Evolutionary conservation across 2,113 vertebrate species (phyloP).

Genomic region (Recurvirostra avosetta): DNA sequence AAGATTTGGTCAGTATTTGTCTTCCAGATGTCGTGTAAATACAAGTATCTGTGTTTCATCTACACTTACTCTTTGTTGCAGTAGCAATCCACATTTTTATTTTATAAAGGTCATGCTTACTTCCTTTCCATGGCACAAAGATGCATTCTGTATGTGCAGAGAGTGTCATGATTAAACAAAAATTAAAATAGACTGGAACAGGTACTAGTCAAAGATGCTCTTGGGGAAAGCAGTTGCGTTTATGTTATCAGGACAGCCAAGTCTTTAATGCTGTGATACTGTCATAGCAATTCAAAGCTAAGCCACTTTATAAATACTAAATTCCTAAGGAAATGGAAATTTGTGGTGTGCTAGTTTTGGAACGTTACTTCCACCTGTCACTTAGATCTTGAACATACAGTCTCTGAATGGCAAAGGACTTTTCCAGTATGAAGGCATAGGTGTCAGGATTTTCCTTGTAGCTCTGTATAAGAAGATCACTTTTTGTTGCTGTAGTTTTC

Average conservation of each 20-base stretch:
- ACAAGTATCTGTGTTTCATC: slow-evolving; percentile 29
- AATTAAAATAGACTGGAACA: neutral
- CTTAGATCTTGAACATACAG: neutral
- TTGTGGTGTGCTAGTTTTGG: neutral
- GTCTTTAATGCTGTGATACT: slow-evolving; percentile 7
- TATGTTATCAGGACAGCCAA: slow-evolving; percentile 37
- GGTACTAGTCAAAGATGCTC: slow-evolving; percentile 21
- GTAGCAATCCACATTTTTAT: neutral
- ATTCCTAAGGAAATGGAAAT: slow-evolving; percentile 50
- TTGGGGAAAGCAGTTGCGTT: neutral
- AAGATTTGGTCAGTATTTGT: slow-evolving; percentile 15
- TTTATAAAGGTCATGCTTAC: slow-evolving; percentile 4
- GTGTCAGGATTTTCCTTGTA: neutral
- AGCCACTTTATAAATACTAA: slow-evolving; percentile 35
- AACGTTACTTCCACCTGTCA: slow-evolving; percentile 8
- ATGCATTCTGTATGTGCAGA: neutral
- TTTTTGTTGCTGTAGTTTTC: neutral
- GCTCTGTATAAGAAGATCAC: neutral
- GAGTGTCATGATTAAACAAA: neutral
- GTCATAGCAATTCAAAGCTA: slow-evolving; percentile 37
- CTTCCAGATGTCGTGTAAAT: slow-evolving; percentile 34
- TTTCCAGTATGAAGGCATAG: neutral
- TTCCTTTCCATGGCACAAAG: neutral
- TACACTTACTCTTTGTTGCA: neutral
- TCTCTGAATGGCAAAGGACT: neutral